A percentile compares a stretch with the other conserved stretches of the same genome.
phyloP scores from a whole-genome alignment of 2,888 invertebrate species.

The Agrotis puta region DNA sequence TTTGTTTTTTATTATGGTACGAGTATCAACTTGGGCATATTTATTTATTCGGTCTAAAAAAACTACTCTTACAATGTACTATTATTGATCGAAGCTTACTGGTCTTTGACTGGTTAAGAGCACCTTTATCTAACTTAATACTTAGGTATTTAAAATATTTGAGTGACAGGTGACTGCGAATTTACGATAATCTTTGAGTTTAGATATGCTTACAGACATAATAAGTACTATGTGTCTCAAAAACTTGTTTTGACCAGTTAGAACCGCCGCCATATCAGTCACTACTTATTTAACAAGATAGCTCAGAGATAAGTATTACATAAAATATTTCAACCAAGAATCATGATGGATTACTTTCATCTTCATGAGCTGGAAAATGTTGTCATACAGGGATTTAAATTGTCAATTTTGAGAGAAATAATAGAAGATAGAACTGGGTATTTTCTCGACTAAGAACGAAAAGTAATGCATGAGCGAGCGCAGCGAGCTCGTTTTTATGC shows the following conservation, averaged over 20 bases:
- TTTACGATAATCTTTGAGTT: background rate
- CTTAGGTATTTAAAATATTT: background rate
- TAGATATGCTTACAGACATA: background rate
- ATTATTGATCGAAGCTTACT: background rate
- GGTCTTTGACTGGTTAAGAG: background rate
- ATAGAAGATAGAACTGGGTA: too few relatives aligned
- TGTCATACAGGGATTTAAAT: too few relatives aligned
- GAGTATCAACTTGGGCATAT: too few relatives aligned
- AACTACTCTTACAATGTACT: background rate
- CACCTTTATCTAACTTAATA: background rate
- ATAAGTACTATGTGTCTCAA: background rate
- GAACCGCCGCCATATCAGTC: background rate
- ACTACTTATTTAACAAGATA: conserved; percentile 1
- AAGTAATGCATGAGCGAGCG: too few relatives aligned
- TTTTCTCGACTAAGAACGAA: too few relatives aligned
- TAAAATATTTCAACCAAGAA: background rate
- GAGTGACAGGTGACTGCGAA: conserved; percentile 6
- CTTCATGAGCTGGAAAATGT: too few relatives aligned
- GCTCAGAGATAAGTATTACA: conserved; percentile 9
- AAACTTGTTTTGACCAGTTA: conserved; percentile 11
- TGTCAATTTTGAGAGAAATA: too few relatives aligned
- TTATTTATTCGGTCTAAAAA: too few relatives aligned
- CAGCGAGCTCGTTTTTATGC: too few relatives aligned
- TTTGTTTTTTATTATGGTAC: too few relatives aligned
- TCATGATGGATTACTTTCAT: too few relatives aligned